These are phyloP conservation scores for Anas platyrhynchos DNA, from an alignment of 2,113 vertebrate species.

Conservation along the genomic window DNA sequence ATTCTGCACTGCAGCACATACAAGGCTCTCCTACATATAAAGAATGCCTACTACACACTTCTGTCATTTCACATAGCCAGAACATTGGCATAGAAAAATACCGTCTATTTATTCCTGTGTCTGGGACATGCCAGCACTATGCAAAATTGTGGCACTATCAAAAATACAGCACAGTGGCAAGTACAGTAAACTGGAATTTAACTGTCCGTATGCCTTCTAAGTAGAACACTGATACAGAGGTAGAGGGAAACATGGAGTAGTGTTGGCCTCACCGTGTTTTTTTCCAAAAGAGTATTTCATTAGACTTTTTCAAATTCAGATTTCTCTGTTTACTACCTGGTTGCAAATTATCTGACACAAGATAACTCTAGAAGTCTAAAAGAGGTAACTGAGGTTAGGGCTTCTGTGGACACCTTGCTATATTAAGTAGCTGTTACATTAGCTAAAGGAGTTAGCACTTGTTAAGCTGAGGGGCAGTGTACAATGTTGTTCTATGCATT, in stretches of 20 bases:
- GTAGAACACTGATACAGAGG: not conserved
- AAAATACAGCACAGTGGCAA: not conserved
- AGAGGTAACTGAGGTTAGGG: not conserved
- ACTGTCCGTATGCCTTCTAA: not conserved
- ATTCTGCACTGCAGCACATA: not conserved
- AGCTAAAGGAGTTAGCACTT: not conserved
- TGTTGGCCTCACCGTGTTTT: not conserved
- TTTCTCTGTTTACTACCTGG: not conserved
- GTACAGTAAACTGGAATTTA: not conserved
- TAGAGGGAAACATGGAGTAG: not conserved
- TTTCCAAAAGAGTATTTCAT: not conserved
- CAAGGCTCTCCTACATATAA: not conserved
- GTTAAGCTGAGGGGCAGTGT: accelerated
- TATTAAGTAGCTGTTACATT: not conserved
- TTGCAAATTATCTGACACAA: not conserved
- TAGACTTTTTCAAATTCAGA: not conserved
- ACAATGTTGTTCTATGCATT: not conserved
- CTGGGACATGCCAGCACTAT: not conserved
- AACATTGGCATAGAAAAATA: not conserved
- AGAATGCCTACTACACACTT: not conserved
- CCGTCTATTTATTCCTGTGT: not conserved
- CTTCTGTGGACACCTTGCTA: not conserved
- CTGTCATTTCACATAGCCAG: not conserved
- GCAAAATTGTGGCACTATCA: not conserved
- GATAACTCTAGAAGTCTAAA: not conserved